phyloP scores from a whole-genome alignment of 2,113 vertebrate species.

The Ochotona princeps region DNA sequence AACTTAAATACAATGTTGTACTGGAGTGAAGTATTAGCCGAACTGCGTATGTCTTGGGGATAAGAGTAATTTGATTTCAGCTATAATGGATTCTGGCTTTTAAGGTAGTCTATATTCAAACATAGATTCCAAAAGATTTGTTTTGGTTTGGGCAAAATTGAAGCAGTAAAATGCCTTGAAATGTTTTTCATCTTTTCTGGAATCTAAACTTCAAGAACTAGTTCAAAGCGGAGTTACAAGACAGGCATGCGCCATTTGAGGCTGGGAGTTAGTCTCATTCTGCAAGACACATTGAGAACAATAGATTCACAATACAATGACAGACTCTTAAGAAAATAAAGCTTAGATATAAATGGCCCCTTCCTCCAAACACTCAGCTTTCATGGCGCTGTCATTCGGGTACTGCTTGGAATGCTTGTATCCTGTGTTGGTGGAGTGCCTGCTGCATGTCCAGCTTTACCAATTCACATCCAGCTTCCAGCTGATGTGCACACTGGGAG shows the following conservation, averaged over 20 bases:
- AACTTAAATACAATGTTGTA: slow-evolving; percentile 35
- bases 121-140: slow-evolving; percentile 54
- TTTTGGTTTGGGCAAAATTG: slow-evolving; percentile 39
- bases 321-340: background rate
- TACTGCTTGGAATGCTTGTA: too few species aligned
- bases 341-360: background rate
- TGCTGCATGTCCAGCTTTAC: too few species aligned
- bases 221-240: background rate
- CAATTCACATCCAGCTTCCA: too few species aligned
- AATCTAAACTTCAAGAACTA: slow-evolving; percentile 5
- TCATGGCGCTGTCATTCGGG: too few species aligned
- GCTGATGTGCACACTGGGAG: too few species aligned
- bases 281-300: background rate
- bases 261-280: background rate
- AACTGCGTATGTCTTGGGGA: background rate
- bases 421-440: too few species aligned
- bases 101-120: slow-evolving; percentile 58
- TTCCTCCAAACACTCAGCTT: too few species aligned
- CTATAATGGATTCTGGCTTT: slow-evolving; percentile 55
- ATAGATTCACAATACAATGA: background rate
- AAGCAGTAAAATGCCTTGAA: slow-evolving; percentile 49
- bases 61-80: slow-evolving; percentile 61
- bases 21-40: slow-evolving; percentile 12
- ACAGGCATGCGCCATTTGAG: background rate
- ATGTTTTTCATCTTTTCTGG: background rate